These are phyloP conservation scores for Eulacestoma nigropectus DNA, from an alignment of 2,113 vertebrate genomes.

Conservation along the genomic window DNA sequence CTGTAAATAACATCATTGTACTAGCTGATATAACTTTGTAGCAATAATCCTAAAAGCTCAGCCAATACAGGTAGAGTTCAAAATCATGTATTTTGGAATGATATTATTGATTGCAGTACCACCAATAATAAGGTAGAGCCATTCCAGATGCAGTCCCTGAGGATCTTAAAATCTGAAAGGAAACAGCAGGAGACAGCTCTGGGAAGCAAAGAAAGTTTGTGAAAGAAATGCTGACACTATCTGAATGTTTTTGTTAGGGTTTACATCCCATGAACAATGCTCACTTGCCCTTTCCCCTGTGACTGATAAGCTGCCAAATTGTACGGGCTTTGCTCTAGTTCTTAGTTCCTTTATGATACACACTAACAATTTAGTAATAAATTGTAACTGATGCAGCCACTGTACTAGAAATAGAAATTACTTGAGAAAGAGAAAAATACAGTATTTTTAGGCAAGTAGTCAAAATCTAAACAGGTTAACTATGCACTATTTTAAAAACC, in stretches of 20 bases:
- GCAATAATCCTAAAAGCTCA: not conserved
- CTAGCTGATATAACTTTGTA: not conserved
- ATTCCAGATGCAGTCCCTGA: not conserved
- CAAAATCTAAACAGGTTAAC: not conserved
- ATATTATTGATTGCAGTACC: not conserved
- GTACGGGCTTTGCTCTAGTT: not conserved
- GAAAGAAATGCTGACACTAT: not conserved
- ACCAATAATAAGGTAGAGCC: not conserved
- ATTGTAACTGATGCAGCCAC: not conserved
- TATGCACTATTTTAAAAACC: not conserved
- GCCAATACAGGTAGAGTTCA: not conserved
- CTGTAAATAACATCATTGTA: not conserved
- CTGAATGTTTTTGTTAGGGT: not conserved
- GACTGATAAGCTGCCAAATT: not conserved
- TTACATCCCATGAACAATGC: not conserved
- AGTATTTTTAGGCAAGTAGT: not conserved
- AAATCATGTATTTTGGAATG: not conserved
- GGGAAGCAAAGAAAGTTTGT: not conserved
- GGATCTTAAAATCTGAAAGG: not conserved
- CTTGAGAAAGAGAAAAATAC: not conserved
- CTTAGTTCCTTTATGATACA: not conserved
- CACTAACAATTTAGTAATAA: not conserved
- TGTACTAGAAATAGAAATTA: not conserved
- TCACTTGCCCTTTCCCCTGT: not conserved
- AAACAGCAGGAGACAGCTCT: not conserved